Base-by-base conservation (phyloP, 64 coral and sea anemone species). In the Catalaphyllia jardinei region DNA sequence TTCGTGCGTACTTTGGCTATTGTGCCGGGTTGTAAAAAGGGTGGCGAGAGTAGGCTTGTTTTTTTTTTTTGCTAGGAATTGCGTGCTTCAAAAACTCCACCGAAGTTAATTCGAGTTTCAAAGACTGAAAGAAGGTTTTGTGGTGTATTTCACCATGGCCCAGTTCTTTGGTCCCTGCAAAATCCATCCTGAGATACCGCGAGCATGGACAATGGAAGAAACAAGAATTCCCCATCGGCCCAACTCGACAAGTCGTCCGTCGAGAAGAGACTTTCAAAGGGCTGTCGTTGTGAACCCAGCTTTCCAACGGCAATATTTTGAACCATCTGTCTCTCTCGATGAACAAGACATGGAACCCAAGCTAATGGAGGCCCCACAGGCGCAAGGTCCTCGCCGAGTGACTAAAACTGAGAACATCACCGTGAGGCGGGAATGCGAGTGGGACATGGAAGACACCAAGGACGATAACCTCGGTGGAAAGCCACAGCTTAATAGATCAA, bases 321-420 rank as follows among this genome's bases (percentile, higher is more conserved):
- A 83, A 46, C 80, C 61, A 67, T 10, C 62, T 15, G 31, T 63
- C 4, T 16, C 78, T 29, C 28, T 33, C 6, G 2, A 9, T 49
- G 61, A 83, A 67, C 61, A 83, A 27, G 62, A 83, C 19, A 46
- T 83, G 20, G 80, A 67, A 4, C 29, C 62, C 29, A 62, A 39
- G 6, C n/a, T 83, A 10, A 83, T 83, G 80, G 61, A 83, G 12
- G 10, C 62, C 20, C 73, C 73, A 59, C 79, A 31, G 18, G 11
- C 62, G 31, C 29, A 63, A 1, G 31, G 31, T 3, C 60, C 30
- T n/a, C 60, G 35, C 18, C 62, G 80, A 22, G 80, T 83, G 10
- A 35, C 80, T 67, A 83, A 67, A 35, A 65, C 33, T 50, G 80
- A 83, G 61, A 83, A 83, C 63, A 82, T 82, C 38, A 83, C 67